A percentile compares a stretch with the other conserved stretches of the same genome.
phyloP scores from a whole-genome alignment of 1,140 invertebrate genomes.

The Lasioglossum baleicum region DNA sequence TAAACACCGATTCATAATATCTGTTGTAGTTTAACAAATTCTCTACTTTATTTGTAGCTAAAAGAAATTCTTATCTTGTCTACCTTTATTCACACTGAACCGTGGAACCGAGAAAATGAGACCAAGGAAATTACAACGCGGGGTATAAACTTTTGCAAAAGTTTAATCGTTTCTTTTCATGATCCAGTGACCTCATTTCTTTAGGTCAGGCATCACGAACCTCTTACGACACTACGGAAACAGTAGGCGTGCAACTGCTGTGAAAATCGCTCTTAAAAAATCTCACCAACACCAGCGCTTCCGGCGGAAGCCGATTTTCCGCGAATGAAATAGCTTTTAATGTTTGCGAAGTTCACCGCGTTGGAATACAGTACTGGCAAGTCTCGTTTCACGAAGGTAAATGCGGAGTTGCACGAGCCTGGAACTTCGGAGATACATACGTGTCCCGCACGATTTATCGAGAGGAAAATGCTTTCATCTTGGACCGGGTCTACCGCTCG shows the following conservation, averaged over 20 bases:
- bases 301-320: neutral
- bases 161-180: neutral
- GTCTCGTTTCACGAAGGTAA: neutral
- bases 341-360: neutral
- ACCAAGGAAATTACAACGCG: neutral
- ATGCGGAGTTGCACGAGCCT: neutral
- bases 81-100: too few relatives aligned
- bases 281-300: neutral
- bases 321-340: conserved; percentile 6
- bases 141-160: neutral
- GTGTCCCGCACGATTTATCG: neutral
- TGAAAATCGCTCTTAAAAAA: neutral
- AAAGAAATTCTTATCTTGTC: too few relatives aligned
- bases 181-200: neutral
- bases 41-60: too few relatives aligned
- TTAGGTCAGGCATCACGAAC: neutral
- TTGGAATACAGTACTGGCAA: neutral
- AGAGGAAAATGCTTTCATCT: neutral
- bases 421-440: neutral
- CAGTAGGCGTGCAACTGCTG: neutral
- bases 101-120: too few relatives aligned
- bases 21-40: too few relatives aligned
- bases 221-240: neutral
- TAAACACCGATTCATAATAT: too few relatives aligned
- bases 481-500: neutral